These are phyloP conservation scores for Cliona cf. orientalis DNA, from an alignment of 37 sponge, comb jelly and placozoan species.

Conservation along the genomic window DNA sequence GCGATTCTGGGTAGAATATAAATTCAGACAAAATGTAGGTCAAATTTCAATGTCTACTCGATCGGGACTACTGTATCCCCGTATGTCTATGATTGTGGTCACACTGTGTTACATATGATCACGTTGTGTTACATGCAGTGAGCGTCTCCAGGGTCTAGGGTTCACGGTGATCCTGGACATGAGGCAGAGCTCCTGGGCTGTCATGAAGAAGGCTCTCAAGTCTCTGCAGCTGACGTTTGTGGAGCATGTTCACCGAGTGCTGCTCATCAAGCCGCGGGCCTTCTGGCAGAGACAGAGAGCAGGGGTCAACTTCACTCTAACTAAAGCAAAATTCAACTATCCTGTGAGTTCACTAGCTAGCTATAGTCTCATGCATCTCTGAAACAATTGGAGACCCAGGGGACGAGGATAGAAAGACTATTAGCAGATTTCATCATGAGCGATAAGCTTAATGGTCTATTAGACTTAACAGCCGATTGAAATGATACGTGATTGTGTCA, in stretches of 20 bases:
- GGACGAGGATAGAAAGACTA: no score
- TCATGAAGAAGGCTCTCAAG: constrained; percentile 47
- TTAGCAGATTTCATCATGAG: no score
- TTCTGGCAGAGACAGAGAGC: constrained; percentile 55
- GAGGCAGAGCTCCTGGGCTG: constrained; percentile 24
- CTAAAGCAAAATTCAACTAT: constrained; percentile 45
- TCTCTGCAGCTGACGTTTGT: constrained; percentile 66
- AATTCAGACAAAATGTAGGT: no score
- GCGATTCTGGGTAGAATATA: no score
- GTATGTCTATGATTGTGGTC: background rate
- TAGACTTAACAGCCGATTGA: background rate
- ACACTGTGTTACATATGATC: background rate
- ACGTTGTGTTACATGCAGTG: constrained; percentile 27
- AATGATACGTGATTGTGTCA: background rate
- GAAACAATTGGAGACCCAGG: background rate
- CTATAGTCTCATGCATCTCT: background rate
- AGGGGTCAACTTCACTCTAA: constrained; percentile 25
- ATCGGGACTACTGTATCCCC: background rate
- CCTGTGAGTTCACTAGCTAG: constrained; percentile 40
- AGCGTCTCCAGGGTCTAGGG: constrained; percentile 41
- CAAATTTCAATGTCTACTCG: no score
- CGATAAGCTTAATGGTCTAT: background rate
- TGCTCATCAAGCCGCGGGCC: constrained; percentile 61
- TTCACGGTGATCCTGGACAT: constrained; percentile 65
- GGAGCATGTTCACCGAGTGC: constrained; percentile 54